phyloP scores from a whole-genome alignment of 2,113 vertebrate genomes.

The Alexandromys fortis region DNA sequence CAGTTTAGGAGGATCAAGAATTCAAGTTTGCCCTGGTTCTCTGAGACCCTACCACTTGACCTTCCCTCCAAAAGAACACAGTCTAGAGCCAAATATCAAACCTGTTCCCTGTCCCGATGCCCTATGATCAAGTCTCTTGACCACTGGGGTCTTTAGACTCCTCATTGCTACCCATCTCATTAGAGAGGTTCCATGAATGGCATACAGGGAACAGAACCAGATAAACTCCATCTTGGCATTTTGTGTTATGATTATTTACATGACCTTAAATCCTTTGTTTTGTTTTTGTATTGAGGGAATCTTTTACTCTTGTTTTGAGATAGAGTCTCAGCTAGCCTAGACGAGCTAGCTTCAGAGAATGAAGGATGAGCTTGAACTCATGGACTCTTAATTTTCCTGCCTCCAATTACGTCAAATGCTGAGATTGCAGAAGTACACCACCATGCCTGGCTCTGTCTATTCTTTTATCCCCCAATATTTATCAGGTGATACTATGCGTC shows the following conservation, averaged over 20 bases:
- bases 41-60: not conserved
- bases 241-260: not conserved
- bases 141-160: not conserved
- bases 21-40: not conserved
- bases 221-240: not conserved
- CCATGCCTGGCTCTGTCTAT: not conserved
- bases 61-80: not conserved
- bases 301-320: not conserved
- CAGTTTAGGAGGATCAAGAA: not conserved
- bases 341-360: not conserved
- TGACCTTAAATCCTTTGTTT: not conserved
- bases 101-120: not conserved
- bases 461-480: constrained; percentile 13
- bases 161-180: not conserved
- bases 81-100: not conserved
- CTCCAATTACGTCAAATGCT: not conserved
- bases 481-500: not conserved
- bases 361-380: no score
- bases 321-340: not conserved
- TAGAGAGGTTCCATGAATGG: not conserved
- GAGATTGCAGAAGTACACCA: not conserved
- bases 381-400: not conserved
- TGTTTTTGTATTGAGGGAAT: not conserved
- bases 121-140: not conserved
- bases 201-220: not conserved